Conservation (phyloP, 1,140 invertebrate genomes). For the Lethrus apterus region DNA sequence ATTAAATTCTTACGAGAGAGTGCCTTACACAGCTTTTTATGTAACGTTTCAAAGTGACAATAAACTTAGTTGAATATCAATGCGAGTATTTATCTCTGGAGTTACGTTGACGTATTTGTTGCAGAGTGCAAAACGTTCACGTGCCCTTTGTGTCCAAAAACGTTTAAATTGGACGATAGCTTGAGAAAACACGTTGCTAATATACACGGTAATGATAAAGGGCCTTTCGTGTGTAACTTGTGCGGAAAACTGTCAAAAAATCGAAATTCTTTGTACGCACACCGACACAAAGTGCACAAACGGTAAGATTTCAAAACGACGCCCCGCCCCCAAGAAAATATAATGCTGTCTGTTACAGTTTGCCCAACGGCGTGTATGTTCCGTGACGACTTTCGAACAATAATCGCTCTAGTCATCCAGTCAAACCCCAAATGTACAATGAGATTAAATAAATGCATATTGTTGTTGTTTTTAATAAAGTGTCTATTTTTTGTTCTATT, state of each 20-base stretch:
- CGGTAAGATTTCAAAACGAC: not conserved
- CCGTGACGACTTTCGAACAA: too few species aligned
- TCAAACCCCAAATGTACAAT: too few species aligned
- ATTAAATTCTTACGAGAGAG: constrained; percentile 22
- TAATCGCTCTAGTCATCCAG: too few species aligned
- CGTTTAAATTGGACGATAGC: constrained; percentile 5
- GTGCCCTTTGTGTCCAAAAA: constrained; percentile 2
- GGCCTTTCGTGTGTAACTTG: constrained; percentile 2
- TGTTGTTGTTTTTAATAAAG: too few species aligned
- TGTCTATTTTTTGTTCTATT: too few species aligned
- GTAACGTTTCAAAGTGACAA: constrained; percentile 8
- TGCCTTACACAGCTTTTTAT: constrained; percentile 11
- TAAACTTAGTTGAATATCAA: too few species aligned
- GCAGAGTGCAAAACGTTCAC: too few species aligned
- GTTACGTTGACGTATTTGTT: too few species aligned
- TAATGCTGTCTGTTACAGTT: not conserved
- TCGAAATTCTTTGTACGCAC: constrained; percentile 7
- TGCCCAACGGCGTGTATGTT: not conserved
- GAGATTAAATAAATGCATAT: too few species aligned
- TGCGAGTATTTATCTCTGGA: too few species aligned
- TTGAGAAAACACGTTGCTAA: constrained; percentile 10
- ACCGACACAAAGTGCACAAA: constrained; percentile 1
- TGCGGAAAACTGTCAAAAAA: constrained; percentile 6
- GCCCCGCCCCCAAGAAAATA: too few species aligned
- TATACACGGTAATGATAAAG: constrained; percentile 5